phyloP scores from a whole-genome alignment of 2,113 vertebrate species.

The Cercocebus atys region DNA sequence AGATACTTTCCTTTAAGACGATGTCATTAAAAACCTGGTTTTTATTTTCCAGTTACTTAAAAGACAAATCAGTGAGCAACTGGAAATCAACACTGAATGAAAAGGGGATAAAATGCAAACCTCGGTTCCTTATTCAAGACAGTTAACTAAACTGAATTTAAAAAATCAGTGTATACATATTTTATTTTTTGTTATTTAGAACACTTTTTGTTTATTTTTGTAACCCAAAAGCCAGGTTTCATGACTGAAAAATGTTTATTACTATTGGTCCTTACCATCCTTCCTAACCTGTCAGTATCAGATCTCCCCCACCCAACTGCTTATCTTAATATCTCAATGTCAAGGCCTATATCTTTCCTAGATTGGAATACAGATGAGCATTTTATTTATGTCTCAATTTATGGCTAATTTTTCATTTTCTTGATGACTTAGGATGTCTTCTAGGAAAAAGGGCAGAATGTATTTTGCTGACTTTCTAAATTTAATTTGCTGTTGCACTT shows the following conservation, averaged over 20 bases:
- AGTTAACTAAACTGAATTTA: constrained; percentile 19
- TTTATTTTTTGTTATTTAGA: neutral
- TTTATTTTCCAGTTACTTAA: neutral
- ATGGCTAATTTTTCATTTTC: neutral
- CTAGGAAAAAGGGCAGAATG: neutral
- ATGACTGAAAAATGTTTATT: neutral
- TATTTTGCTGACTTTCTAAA: constrained; percentile 26
- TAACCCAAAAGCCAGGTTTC: neutral
- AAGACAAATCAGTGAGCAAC: neutral
- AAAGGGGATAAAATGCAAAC: neutral
- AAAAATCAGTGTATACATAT: neutral
- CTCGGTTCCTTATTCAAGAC: neutral
- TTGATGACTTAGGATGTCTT: neutral
- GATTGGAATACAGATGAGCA: neutral
- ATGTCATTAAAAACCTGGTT: neutral
- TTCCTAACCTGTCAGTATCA: neutral
- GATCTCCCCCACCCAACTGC: neutral
- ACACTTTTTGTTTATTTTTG: neutral
- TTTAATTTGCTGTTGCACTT: neutral
- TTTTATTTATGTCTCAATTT: constrained; percentile 17
- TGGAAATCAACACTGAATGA: neutral
- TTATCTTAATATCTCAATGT: neutral
- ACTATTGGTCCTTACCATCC: neutral
- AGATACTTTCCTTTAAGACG: neutral
- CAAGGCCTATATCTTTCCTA: neutral